Percentiles rank a stretch among this genome's conserved stretches.
Conservation (phyloP, 2,797 vertebrate genomes). For the Fundulus diaphanus region DNA sequence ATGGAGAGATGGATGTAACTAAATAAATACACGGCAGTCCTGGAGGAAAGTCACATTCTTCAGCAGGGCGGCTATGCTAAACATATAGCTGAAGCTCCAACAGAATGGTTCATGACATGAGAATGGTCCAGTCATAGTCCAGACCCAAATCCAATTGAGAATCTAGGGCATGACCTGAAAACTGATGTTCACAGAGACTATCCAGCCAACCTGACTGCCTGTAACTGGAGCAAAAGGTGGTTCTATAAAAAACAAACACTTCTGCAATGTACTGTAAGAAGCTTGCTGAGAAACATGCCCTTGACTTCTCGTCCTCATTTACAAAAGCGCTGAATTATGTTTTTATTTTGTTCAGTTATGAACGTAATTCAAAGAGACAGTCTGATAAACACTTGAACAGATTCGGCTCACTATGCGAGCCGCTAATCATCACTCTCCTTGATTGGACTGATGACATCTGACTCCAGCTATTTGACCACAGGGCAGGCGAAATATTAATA, state of each 20-base stretch:
- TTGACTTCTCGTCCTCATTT: not conserved
- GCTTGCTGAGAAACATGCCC: too few relatives aligned
- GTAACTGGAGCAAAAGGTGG: too few relatives aligned
- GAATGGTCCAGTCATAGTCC: not conserved
- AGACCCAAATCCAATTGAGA: not conserved
- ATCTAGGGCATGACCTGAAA: not conserved
- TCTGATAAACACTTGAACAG: constrained; percentile 49
- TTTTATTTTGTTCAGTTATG: constrained; percentile 25
- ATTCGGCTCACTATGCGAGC: constrained; percentile 49
- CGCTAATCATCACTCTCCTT: constrained; percentile 41
- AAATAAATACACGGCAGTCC: too few relatives aligned
- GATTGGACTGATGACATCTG: constrained; percentile 54
- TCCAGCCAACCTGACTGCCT: not conserved
- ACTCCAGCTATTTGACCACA: constrained; percentile 66
- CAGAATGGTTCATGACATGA: too few relatives aligned
- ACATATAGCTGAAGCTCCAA: too few relatives aligned
- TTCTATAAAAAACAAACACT: too few relatives aligned
- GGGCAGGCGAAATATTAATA: constrained; percentile 61
- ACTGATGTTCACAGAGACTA: not conserved
- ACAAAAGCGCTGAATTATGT: not conserved
- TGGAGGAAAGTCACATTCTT: too few relatives aligned
- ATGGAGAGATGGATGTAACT: too few relatives aligned
- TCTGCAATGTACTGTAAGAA: not conserved
- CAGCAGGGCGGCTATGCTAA: too few relatives aligned
- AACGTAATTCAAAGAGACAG: constrained; percentile 37